phyloP scores from a whole-genome alignment of 2,113 vertebrate species.

The Vimba vimba region DNA sequence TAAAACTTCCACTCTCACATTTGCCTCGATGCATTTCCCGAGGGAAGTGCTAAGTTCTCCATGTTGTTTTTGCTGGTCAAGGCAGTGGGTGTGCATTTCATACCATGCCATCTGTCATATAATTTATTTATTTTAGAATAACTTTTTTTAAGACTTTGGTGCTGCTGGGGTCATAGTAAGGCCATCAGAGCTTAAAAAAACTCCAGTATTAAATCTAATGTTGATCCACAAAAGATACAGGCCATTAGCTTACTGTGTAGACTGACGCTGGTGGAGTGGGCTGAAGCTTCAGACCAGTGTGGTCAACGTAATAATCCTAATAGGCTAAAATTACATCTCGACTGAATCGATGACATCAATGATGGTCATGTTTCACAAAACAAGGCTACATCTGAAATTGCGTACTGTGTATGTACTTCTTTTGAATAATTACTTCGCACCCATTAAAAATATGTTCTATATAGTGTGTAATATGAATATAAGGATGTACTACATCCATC shows the following conservation, averaged over 20 bases:
- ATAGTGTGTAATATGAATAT: too few relatives aligned
- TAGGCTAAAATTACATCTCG: not conserved
- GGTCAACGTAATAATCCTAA: not conserved
- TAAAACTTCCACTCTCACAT: conserved; percentile 10
- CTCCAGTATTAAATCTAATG: not conserved
- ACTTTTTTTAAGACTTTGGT: conserved; percentile 4
- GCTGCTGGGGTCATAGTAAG: not conserved
- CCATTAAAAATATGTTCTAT: too few relatives aligned
- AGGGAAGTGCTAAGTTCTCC: conserved; percentile 14
- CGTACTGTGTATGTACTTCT: too few relatives aligned
- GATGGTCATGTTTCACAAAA: too few relatives aligned
- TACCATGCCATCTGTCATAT: conserved; percentile 19
- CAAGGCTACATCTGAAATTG: too few relatives aligned
- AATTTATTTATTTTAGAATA: conserved; percentile 20
- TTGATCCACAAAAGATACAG: not conserved
- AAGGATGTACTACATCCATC: too few relatives aligned
- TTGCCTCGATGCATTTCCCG: conserved; percentile 6
- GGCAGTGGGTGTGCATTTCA: conserved; percentile 14
- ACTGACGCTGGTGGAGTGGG: not conserved
- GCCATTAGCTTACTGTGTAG: not conserved
- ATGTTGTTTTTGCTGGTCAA: conserved; percentile 21
- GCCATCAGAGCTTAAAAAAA: not conserved
- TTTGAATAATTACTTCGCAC: too few relatives aligned
- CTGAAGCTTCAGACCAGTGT: not conserved
- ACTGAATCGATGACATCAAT: not conserved